phyloP scores from a whole-genome alignment of 1,140 invertebrate species.

The Paraescarpia echinospica region DNA sequence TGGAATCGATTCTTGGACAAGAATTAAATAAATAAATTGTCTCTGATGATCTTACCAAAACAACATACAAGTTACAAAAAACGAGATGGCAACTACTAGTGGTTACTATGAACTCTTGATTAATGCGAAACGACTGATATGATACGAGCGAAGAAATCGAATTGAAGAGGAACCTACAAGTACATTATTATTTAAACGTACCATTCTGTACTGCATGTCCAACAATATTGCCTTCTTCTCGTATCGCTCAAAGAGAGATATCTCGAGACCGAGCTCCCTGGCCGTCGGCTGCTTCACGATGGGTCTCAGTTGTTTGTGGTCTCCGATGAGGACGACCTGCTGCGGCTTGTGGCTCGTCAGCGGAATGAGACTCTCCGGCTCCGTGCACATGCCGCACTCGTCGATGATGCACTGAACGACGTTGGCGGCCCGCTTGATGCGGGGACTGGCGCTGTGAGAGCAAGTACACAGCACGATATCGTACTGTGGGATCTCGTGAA shows the following conservation, averaged over 20 bases:
- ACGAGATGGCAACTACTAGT: too few relatives aligned
- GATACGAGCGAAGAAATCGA: too few relatives aligned
- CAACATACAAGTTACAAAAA: too few relatives aligned
- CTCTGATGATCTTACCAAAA: too few relatives aligned
- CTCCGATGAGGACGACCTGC: constrained; percentile 50
- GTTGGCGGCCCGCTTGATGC: constrained; percentile 4
- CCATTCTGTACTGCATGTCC: constrained; percentile 51
- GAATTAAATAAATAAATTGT: not conserved
- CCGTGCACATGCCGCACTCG: constrained; percentile 52
- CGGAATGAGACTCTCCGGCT: constrained; percentile 48
- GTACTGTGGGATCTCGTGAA: constrained; percentile 39
- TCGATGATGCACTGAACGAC: constrained; percentile 51
- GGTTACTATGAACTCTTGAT: too few relatives aligned
- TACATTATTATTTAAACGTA: constrained; percentile 33
- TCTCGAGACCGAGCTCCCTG: constrained; percentile 40
- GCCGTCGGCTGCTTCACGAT: constrained; percentile 43
- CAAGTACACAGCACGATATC: constrained; percentile 49
- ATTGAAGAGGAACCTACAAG: too few relatives aligned
- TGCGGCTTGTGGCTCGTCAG: constrained; percentile 38
- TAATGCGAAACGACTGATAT: too few relatives aligned
- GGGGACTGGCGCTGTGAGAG: constrained; percentile 35
- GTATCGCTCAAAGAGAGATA: constrained; percentile 50
- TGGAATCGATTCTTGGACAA: not conserved
- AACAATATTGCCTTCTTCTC: constrained; percentile 41
- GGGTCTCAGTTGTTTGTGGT: constrained; percentile 46